Conservation (phyloP, 2,113 vertebrate genomes). For the Euleptes europaea region DNA sequence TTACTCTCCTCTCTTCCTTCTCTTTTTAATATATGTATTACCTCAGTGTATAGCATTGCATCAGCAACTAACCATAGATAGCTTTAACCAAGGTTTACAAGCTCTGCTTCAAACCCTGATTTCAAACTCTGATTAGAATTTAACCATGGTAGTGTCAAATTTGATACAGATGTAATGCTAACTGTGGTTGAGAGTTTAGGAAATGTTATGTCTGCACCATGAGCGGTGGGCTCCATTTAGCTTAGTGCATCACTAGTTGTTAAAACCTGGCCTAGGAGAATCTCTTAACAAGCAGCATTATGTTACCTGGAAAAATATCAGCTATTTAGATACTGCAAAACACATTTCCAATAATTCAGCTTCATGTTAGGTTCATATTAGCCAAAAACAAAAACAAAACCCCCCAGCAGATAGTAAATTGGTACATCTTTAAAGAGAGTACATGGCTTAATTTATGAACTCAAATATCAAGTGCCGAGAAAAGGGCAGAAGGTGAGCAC, state of each 20-base stretch:
- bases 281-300: not conserved
- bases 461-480: slow-evolving; percentile 9
- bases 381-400: not conserved
- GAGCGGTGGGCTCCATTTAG: not conserved
- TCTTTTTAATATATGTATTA: not conserved
- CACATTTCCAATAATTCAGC: not conserved
- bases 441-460: slow-evolving; percentile 44
- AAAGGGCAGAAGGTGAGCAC: slow-evolving; percentile 36
- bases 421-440: slow-evolving; percentile 19
- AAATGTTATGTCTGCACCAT: not conserved
- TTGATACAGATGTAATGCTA: not conserved
- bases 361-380: slow-evolving; percentile 40
- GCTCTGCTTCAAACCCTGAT: not conserved
- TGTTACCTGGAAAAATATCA: not conserved
- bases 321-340: not conserved
- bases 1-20: not conserved
- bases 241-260: not conserved
- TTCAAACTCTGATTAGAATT: not conserved
- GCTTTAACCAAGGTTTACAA: not conserved
- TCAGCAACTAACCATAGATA: not conserved
- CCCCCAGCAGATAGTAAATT: slow-evolving; percentile 7
- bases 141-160: no score
- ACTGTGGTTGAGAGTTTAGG: not conserved
- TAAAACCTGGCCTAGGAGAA: not conserved
- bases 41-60: not conserved